A percentile compares a stretch with the other conserved stretches of the same genome.
These are phyloP conservation scores for Poeciliopsis occidentalis DNA, from an alignment of 2,113 vertebrate species.

Conservation along the genomic window DNA sequence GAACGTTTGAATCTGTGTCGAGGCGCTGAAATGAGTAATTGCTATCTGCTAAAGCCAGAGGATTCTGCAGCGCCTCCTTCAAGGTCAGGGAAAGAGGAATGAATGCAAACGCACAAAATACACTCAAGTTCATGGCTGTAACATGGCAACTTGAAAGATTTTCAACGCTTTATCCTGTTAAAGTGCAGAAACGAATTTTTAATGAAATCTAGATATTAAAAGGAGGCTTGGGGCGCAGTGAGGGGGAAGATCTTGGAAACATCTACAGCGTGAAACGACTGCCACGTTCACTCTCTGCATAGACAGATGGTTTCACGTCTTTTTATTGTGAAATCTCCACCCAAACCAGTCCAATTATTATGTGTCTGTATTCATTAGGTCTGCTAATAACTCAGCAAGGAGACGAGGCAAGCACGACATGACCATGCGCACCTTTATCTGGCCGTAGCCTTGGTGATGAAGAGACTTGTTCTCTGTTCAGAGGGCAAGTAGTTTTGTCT, in stretches of 20 bases:
- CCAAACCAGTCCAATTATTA: neutral
- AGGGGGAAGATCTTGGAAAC: neutral
- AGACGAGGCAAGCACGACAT: neutral
- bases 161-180: neutral
- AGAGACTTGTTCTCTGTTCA: too few species aligned
- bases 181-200: neutral
- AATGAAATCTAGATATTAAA: neutral
- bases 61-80: neutral
- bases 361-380: neutral
- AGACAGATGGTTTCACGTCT: neutral
- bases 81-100: neutral
- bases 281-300: neutral
- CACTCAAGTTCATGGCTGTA: neutral
- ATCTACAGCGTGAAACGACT: neutral
- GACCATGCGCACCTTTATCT: neutral
- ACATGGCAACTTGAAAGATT: neutral
- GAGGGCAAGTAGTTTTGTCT: too few species aligned
- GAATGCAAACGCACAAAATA: neutral
- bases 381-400: neutral
- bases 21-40: slow-evolving; percentile 4
- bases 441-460: neutral
- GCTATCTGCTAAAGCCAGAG: neutral
- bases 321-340: neutral
- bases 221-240: neutral
- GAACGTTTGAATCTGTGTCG: slow-evolving; percentile 8